These are phyloP conservation scores for Cephonodes hylas DNA, from an alignment of 2,888 invertebrate genomes.

Conservation along the genomic window DNA sequence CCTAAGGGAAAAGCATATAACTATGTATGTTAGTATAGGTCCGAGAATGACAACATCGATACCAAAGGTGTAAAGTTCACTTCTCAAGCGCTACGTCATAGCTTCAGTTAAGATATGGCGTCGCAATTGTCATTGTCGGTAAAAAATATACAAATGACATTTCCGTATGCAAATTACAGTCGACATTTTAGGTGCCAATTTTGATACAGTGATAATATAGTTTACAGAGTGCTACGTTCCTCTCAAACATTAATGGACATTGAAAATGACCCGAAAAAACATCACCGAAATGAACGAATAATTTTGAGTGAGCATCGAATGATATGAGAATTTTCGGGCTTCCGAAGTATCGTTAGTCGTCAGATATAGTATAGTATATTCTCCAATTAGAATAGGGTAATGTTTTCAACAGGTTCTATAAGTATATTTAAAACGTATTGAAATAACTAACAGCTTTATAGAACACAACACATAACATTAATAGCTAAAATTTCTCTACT, in stretches of 20 bases:
- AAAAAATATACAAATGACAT: conserved; percentile 28
- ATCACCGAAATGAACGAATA: background rate
- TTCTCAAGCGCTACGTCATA: background rate
- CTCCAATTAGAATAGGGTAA: background rate
- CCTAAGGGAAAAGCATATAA: conserved; percentile 17
- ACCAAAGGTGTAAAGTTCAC: background rate
- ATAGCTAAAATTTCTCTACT: conserved; percentile 9
- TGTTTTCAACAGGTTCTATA: background rate
- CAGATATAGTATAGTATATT: background rate
- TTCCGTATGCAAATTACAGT: conserved; percentile 38
- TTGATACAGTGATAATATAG: conserved; percentile 43
- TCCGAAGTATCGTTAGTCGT: background rate
- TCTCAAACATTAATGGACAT: conserved; percentile 28
- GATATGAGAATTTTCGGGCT: background rate
- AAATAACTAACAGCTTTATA: conserved; percentile 1
- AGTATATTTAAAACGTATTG: background rate
- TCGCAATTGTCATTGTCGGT: background rate
- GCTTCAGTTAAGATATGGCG: background rate
- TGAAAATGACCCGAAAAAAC: background rate
- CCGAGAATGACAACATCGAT: background rate
- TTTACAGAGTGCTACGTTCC: conserved; percentile 66
- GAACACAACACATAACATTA: background rate
- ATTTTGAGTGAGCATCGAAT: background rate
- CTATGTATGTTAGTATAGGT: background rate
- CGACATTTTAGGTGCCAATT: conserved; percentile 42